Base-by-base conservation (phyloP, 2,113 vertebrate species). In the Callipepla squamata region DNA sequence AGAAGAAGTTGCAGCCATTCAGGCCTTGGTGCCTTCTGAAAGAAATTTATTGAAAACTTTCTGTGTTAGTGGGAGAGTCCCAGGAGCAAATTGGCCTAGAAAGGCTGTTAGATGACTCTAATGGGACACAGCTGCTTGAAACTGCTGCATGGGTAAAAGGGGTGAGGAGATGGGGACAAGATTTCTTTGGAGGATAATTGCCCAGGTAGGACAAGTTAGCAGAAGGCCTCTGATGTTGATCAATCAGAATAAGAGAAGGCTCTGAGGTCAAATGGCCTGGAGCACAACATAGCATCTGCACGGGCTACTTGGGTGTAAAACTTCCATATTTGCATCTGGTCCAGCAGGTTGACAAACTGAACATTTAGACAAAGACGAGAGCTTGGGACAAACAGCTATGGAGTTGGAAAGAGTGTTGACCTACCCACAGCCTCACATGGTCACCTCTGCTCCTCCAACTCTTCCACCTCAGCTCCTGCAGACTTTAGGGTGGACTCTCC, bases 171-270 rank as follows among this genome's bases (percentile, higher is more conserved):
- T 4, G 6, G 68, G 30, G 30, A 36, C 80, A 65, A 38, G n/a
- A 45, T 61, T 61, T 79, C 87, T 92, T 93, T 91, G 87, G 55
- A 87, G 30, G 57, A 21, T 72, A 88, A 32, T 75, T 92, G 73
- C 25, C 89, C 62, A 45, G 14, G 62, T 42, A 58, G 58, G 80
- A 81, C 44, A 75, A 4, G 1, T 12, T 78, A 69, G 44, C 69
- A 88, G 80, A 92, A 26, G n/a, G 9, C 28, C 45, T 80, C 51
- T 67, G 61, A 13, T 30, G 16, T 61, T 68, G 50, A 5, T 42
- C 57, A 69, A 51, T 63, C 67, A 32, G 36, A 72, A 38, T 47
- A 85, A 55, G 62, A 79, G 81, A 65, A 65, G 34, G 84, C 51
- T 72, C 40, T 30, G 36, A 85, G 62, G 30, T 85, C 87, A 78